phyloP scores from a whole-genome alignment of 2,113 vertebrate species.

The Seriola rivoliana region DNA sequence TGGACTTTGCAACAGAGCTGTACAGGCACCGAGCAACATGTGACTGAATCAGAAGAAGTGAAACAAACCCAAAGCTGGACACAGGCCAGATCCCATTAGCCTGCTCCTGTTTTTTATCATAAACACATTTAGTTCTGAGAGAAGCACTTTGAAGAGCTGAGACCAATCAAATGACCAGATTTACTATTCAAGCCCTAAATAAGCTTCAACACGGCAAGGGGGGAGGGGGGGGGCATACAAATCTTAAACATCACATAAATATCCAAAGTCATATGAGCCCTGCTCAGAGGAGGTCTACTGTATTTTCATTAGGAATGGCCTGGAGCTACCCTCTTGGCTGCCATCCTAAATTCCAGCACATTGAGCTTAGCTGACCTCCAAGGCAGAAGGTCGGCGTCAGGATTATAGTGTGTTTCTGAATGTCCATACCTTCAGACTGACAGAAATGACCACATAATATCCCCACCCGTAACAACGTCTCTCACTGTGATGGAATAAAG shows the following conservation, averaged over 20 bases:
- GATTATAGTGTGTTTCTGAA: constrained; percentile 11
- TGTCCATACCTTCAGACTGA: background rate
- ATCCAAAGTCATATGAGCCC: constrained; percentile 19
- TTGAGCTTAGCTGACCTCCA: constrained; percentile 33
- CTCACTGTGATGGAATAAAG: background rate
- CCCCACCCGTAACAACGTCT: background rate
- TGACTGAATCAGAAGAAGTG: constrained; percentile 42
- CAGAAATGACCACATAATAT: background rate
- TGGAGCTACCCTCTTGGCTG: constrained; percentile 23
- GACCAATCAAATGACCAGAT: background rate
- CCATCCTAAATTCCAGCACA: constrained; percentile 33
- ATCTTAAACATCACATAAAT: background rate
- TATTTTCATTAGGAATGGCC: constrained; percentile 25
- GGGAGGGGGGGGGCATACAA: background rate
- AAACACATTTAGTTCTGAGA: background rate
- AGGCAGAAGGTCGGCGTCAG: background rate
- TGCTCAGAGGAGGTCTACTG: background rate
- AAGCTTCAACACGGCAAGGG: no score
- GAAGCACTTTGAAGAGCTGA: background rate
- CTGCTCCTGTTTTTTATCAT: background rate
- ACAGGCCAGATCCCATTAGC: background rate
- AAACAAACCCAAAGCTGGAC: background rate
- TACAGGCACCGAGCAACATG: constrained; percentile 19
- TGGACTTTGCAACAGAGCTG: constrained; percentile 4
- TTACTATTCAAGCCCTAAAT: background rate